These are phyloP conservation scores for Thyatira batis DNA, from an alignment of 2,888 invertebrate genomes.

Conservation along the genomic window DNA sequence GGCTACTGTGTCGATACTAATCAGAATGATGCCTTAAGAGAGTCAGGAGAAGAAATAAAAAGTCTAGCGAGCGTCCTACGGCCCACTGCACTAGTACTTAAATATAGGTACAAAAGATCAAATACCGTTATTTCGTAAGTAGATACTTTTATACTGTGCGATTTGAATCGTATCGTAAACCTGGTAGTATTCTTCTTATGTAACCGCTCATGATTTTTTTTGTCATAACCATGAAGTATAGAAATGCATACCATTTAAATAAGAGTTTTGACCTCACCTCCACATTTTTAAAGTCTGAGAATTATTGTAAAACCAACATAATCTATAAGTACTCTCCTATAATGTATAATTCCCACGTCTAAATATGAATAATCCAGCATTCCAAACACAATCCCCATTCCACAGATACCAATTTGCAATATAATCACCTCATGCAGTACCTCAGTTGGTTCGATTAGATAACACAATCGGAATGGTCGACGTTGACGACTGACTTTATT, in stretches of 20 bases:
- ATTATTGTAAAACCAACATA: too few relatives aligned
- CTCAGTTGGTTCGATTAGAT: not conserved
- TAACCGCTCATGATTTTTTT: too few relatives aligned
- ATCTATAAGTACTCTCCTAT: too few relatives aligned
- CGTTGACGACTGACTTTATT: not conserved
- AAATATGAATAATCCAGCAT: not conserved
- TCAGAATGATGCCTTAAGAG: conserved; percentile 23
- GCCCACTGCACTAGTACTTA: conserved; percentile 51
- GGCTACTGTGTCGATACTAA: conserved; percentile 9
- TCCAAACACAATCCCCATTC: not conserved
- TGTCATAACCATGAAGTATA: too few relatives aligned
- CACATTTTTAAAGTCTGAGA: too few relatives aligned
- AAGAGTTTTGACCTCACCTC: too few relatives aligned
- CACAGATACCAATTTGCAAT: not conserved
- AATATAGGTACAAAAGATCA: conserved; percentile 51
- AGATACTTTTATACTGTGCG: conserved; percentile 36
- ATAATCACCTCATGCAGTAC: not conserved
- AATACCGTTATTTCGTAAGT: conserved; percentile 53
- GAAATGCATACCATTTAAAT: too few relatives aligned
- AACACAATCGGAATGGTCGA: not conserved
- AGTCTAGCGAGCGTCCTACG: conserved; percentile 28
- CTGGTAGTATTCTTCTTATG: too few relatives aligned
- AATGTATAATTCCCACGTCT: too few relatives aligned
- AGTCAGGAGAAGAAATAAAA: conserved; percentile 27
- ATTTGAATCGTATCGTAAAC: conserved; percentile 13